Evolutionary conservation across 2,888 invertebrate genomes (phyloP), one percentile per base, ranked within the genome.

Genomic region (Tupiocoris notatus): DNA sequence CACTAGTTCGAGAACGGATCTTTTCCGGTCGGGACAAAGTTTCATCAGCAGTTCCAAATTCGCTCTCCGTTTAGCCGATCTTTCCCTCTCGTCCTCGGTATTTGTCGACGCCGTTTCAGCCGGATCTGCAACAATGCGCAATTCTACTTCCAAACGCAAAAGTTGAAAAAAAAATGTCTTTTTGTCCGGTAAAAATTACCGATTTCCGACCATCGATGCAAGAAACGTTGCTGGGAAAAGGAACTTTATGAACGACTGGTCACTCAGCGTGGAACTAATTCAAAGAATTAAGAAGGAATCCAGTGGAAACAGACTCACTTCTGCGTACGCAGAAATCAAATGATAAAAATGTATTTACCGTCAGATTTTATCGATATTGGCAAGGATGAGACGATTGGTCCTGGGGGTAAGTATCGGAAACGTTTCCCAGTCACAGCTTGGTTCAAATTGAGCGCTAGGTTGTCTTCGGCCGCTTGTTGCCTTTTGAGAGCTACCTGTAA

Each of bases 391-490:
- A 92, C 96, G 80, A 96, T 95, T 54, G 95, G 92, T 0, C 96
- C 96, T 57, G 93, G 94, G 1, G 96, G 96, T 76, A 96, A 86
- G 79, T 89, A 89, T 77, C 89, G 89, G 81, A 90, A 87, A 80
- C 88, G 87, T 39, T 90, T 88, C 57, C 95, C 93, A 2, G 90
- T 91, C 80, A 92, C 91, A 39, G 90, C 91, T n/a, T 94, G 92
- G 18, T 96, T 92, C 82, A 98, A 87, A 71, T 96, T 94, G 76
- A 97, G 86, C 0, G 97, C 97, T 80, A 97, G 96, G 75, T 96
- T 96, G 83, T 98, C 97, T 86, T 98, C 97, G 0, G 96, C 96
- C 0, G 97, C 97, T 86, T 98, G 97, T 84, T 97, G 96, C 16
- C 98, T 87, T 85, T 98, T 98, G 76, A 98, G 84, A 1, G 98